Percentiles rank a stretch among this genome's conserved stretches.
Evolutionary conservation across 2,888 invertebrate species (phyloP).

Genomic region (Euplexia lucipara): DNA sequence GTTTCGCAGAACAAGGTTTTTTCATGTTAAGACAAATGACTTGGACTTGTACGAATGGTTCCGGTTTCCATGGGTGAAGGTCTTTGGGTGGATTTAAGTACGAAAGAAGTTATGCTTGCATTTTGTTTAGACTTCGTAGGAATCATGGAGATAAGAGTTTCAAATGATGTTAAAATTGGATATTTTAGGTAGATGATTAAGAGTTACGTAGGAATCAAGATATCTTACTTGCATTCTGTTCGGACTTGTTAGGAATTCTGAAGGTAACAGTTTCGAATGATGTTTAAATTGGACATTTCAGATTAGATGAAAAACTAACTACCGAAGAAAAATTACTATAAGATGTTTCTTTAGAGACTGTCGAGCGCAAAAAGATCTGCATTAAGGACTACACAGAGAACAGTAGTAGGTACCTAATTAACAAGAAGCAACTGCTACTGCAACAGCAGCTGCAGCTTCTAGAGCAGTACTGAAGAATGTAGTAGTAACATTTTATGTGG

Average conservation of each 20-base stretch:
- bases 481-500: too few relatives aligned
- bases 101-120: background rate
- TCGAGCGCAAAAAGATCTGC: background rate
- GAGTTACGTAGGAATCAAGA: too few relatives aligned
- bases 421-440: background rate
- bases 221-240: too few relatives aligned
- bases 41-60: slow-evolving; percentile 27
- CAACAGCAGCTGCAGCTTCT: background rate
- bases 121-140: background rate
- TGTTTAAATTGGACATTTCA: background rate
- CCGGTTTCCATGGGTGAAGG: slow-evolving; percentile 36
- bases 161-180: background rate
- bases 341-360: background rate
- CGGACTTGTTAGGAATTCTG: background rate
- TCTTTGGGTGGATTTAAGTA: background rate
- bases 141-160: background rate
- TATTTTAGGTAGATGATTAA: background rate
- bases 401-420: background rate
- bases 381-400: background rate
- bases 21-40: slow-evolving; percentile 55
- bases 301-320: background rate
- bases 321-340: background rate
- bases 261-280: background rate
- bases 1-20: slow-evolving; percentile 66
- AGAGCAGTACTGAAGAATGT: background rate